These are phyloP conservation scores for Gobio gobio DNA, from an alignment of 2,113 vertebrate species.

Conservation along the genomic window DNA sequence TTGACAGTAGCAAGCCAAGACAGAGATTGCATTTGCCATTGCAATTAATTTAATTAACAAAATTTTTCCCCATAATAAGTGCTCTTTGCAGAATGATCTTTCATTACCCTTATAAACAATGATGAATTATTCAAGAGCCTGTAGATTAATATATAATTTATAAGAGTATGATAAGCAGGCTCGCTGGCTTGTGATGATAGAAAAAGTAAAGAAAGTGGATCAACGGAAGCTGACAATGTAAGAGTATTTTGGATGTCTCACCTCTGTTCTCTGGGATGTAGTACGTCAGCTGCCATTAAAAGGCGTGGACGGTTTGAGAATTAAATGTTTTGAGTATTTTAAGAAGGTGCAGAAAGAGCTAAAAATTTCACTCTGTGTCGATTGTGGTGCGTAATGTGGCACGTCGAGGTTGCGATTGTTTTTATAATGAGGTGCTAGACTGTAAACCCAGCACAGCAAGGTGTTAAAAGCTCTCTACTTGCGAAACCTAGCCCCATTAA, in stretches of 20 bases:
- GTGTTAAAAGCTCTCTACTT: slow-evolving; percentile 8
- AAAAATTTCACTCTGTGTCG: slow-evolving; percentile 5
- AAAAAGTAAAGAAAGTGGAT: neutral
- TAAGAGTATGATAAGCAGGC: neutral
- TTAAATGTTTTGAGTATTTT: slow-evolving; percentile 1
- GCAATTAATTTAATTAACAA: neutral
- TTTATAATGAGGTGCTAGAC: slow-evolving; percentile 20
- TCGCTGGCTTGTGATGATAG: neutral
- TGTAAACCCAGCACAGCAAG: slow-evolving; percentile 12
- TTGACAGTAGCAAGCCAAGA: neutral
- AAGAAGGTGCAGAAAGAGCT: neutral
- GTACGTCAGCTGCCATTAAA: slow-evolving; percentile 10
- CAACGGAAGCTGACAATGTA: neutral
- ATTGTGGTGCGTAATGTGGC: neutral
- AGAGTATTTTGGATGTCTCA: neutral
- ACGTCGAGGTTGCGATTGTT: slow-evolving; percentile 15
- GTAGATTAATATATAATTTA: slow-evolving; percentile 11
- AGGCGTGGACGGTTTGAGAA: slow-evolving; percentile 6
- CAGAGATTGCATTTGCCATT: neutral
- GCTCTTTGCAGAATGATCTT: neutral
- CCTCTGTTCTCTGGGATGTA: slow-evolving; percentile 10
- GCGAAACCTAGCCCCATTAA: neutral
- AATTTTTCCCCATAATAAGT: neutral
- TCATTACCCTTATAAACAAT: slow-evolving; percentile 17
- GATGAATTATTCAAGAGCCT: slow-evolving; percentile 2